A percentile compares a stretch with the other conserved stretches of the same genome.
Conservation (phyloP, 2,888 invertebrate species). For the Watsonalla binaria region DNA sequence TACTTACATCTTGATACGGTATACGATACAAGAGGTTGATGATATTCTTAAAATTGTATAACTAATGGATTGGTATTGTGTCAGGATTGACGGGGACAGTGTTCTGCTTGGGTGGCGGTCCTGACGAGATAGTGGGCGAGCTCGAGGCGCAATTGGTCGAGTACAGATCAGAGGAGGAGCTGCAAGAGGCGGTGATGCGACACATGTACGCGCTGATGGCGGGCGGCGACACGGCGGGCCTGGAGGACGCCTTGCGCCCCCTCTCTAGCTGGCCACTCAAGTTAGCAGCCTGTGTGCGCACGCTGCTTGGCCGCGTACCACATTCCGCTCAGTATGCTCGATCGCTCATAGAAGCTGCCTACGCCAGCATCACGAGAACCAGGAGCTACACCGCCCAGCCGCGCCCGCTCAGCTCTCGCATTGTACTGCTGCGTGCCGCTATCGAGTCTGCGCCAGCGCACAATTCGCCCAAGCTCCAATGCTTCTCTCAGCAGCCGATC, state of each 20-base stretch:
- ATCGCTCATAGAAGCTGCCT: constrained; percentile 6
- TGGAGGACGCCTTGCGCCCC: background rate
- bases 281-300: background rate
- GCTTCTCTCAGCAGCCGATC: no score
- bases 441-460: no score
- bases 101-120: constrained; percentile 45
- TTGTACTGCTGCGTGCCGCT: no score
- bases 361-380: background rate
- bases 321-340: constrained; percentile 3
- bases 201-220: constrained; percentile 46
- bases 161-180: constrained; percentile 25
- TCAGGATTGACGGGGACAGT: constrained; percentile 44
- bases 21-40: no score
- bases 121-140: constrained; percentile 31
- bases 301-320: background rate
- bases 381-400: no score
- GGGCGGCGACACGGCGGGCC: constrained; percentile 1
- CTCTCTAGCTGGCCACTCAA: background rate
- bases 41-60: no score
- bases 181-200: constrained; percentile 37
- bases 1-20: no score
- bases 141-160: constrained; percentile 30
- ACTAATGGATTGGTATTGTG: background rate
- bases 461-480: no score
- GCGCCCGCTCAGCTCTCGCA: no score